Percentiles rank a stretch among this genome's conserved stretches.
Evolutionary conservation across 2,888 invertebrate genomes (phyloP).

Genomic region (Pristionchus maxplancki): DNA sequence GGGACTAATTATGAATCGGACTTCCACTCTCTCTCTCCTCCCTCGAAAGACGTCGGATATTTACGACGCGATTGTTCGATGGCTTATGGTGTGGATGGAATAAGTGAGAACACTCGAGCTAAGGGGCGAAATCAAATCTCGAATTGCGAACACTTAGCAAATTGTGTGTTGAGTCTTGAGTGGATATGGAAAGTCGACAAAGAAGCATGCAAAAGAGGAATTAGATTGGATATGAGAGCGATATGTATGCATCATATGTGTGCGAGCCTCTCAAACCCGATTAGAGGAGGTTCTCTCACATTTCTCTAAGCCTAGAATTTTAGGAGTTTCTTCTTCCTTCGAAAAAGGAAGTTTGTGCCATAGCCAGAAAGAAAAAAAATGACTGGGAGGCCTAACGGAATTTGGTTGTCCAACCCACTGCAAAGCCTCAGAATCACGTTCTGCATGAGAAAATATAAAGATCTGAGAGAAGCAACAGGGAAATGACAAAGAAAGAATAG

Average conservation of each 20-base stretch:
- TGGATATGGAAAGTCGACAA: not conserved
- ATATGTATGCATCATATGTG: not conserved
- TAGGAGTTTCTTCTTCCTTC: not conserved
- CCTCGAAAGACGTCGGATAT: not conserved
- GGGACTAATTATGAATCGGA: not conserved
- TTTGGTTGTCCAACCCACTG: too few species aligned
- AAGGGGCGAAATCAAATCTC: not conserved
- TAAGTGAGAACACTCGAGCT: not conserved
- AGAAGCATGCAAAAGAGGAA: not conserved
- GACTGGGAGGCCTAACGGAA: not conserved
- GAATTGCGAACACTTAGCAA: not conserved
- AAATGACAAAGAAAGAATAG: too few species aligned
- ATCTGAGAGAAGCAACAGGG: too few species aligned
- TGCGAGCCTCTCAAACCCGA: not conserved
- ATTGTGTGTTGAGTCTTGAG: not conserved
- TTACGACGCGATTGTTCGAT: not conserved
- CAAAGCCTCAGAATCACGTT: too few species aligned
- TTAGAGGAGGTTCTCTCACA: not conserved
- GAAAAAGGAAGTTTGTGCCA: too few species aligned
- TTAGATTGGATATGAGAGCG: not conserved
- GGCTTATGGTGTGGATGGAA: too few species aligned
- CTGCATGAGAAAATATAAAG: too few species aligned
- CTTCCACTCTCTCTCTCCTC: too few species aligned
- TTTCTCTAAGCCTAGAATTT: not conserved
- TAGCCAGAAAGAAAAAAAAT: not conserved